Conservation (phyloP, 2,113 vertebrate species). For the Indicator indicator region DNA sequence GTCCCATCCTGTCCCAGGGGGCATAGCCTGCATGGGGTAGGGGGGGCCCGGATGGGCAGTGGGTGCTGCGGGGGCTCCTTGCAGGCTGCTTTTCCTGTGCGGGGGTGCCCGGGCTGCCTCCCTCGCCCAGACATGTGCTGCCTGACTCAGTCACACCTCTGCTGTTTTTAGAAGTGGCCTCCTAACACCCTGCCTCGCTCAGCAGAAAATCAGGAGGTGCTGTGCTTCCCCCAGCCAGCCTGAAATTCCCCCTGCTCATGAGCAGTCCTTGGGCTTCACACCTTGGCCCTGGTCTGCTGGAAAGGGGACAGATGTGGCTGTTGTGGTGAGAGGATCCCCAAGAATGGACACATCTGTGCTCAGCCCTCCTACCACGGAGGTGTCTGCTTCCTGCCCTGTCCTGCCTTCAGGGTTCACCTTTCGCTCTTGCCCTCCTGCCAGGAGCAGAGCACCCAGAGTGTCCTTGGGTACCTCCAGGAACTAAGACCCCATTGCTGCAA, state of each 20-base stretch:
- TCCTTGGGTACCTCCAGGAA: neutral
- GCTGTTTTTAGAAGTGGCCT: conserved; percentile 48
- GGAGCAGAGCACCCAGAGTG: neutral
- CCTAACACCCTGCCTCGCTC: conserved; percentile 33
- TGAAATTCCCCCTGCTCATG: neutral
- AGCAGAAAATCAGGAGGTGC: conserved; percentile 7
- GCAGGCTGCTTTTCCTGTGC: neutral
- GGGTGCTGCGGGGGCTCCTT: neutral
- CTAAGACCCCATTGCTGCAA: neutral
- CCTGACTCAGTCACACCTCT: conserved; percentile 58
- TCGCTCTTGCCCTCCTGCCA: fast-evolving
- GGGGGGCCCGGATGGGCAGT: neutral
- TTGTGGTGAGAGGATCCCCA: neutral
- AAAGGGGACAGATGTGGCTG: neutral
- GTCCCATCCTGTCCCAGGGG: neutral
- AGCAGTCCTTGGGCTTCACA: neutral
- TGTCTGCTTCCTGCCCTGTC: neutral
- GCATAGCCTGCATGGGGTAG: neutral
- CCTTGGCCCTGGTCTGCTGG: neutral
- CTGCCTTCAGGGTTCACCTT: neutral
- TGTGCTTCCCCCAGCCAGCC: conserved; percentile 2
- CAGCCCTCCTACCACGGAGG: neutral
- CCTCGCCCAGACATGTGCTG: conserved; percentile 20
- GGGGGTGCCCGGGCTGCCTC: neutral
- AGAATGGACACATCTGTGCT: neutral